Conservation (phyloP, 2,888 invertebrate genomes). For the Drosophila anomalata region DNA sequence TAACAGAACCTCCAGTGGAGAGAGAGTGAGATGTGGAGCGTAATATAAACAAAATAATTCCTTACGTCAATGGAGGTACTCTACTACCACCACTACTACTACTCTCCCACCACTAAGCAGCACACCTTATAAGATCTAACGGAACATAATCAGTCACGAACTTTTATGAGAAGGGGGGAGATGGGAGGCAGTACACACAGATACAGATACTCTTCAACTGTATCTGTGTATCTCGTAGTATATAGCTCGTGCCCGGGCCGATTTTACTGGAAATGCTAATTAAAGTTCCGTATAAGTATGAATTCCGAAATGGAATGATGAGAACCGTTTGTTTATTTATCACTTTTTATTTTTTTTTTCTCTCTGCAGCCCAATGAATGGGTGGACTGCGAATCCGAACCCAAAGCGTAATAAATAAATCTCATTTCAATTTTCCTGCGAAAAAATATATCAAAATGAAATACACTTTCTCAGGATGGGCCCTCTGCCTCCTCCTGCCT, state of each 20-base stretch:
- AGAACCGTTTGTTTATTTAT: constrained; percentile 61
- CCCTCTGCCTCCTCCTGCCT: not conserved
- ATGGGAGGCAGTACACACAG: not conserved
- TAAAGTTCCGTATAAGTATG: constrained; percentile 65
- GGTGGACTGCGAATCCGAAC: constrained; percentile 31
- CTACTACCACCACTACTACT: not conserved
- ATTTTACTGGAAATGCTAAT: constrained; percentile 74
- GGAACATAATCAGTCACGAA: constrained; percentile 51
- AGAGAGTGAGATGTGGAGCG: constrained; percentile 20
- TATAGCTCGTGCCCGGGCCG: constrained; percentile 20
- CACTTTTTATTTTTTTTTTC: constrained; percentile 28
- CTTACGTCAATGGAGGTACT: constrained; percentile 62
- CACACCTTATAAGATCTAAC: constrained; percentile 1
- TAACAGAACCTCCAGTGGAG: constrained; percentile 7
- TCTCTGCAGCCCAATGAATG: constrained; percentile 61
- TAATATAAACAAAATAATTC: constrained; percentile 41
- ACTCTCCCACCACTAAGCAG: no score
- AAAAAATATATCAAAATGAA: constrained; percentile 74
- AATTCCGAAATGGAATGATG: constrained; percentile 41
- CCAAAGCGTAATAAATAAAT: constrained; percentile 76
- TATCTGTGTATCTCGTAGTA: not conserved
- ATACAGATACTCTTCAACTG: not conserved
- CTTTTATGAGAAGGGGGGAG: not conserved
- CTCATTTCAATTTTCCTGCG: constrained; percentile 77
- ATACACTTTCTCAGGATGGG: constrained; percentile 71